A percentile compares a stretch with the other conserved stretches of the same genome.
Conservation (phyloP, 2,797 vertebrate genomes). For the Orientallactaga sibirica region DNA sequence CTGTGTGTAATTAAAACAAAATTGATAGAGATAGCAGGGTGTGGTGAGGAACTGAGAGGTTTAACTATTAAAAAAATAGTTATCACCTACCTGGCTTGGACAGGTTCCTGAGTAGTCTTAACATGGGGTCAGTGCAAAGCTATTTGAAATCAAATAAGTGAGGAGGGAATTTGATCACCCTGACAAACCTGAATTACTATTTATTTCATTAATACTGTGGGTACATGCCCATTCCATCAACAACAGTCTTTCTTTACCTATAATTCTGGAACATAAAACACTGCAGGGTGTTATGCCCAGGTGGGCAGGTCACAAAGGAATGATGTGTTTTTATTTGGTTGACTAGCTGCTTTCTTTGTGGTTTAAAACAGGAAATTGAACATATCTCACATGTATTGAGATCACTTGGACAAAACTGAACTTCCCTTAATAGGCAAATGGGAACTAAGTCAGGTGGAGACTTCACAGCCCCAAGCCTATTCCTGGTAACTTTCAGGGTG, state of each 20-base stretch:
- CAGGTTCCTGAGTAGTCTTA: not conserved
- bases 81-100: not conserved
- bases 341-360: not conserved
- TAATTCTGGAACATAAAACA: constrained; percentile 46
- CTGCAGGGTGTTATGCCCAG: not conserved
- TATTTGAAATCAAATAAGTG: constrained; percentile 27
- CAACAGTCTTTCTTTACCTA: not conserved
- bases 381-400: not conserved
- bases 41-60: not conserved
- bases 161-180: not conserved
- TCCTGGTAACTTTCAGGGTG: not conserved
- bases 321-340: not conserved
- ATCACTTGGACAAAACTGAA: not conserved
- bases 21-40: not conserved
- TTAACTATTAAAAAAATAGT: not conserved
- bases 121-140: not conserved
- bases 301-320: not conserved
- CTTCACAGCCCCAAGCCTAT: not conserved
- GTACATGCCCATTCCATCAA: not conserved
- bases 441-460: not conserved
- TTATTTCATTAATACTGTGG: constrained; percentile 41
- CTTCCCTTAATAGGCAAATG: constrained; percentile 40
- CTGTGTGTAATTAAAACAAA: constrained; percentile 49
- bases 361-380: constrained; percentile 59
- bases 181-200: not conserved